A percentile compares a stretch with the other conserved stretches of the same genome.
These are phyloP conservation scores for Drosophila subsilvestris DNA, from an alignment of 2,888 invertebrate species.

Conservation along the genomic window DNA sequence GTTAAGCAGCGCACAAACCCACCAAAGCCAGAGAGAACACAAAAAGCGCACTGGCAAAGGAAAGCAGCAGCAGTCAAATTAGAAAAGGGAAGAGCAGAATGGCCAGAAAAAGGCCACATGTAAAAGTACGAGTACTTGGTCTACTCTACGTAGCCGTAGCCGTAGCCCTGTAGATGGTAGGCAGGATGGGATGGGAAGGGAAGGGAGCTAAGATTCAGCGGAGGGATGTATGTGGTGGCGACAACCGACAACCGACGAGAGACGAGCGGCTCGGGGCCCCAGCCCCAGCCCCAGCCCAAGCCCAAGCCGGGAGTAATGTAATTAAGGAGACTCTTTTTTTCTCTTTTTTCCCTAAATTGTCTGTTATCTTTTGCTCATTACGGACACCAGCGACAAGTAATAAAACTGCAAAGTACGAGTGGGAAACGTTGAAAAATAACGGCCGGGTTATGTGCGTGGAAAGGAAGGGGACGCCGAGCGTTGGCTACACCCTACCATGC, in stretches of 20 bases:
- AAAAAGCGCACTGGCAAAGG: conserved; percentile 33
- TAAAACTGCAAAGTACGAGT: conserved; percentile 72
- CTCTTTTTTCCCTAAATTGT: conserved; percentile 56
- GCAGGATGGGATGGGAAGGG: conserved; percentile 10
- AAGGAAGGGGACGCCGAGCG: not conserved
- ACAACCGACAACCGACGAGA: conserved; percentile 2
- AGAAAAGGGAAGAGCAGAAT: conserved; percentile 67
- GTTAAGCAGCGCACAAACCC: conserved; percentile 69
- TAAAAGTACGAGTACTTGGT: conserved; percentile 12
- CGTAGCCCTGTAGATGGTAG: conserved; percentile 49
- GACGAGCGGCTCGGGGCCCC: not conserved
- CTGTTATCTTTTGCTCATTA: conserved; percentile 75
- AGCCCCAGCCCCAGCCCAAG: not conserved
- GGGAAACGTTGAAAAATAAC: conserved; percentile 69
- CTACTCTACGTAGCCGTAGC: conserved; percentile 35
- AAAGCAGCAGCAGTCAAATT: conserved; percentile 59
- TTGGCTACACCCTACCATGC: too few relatives aligned
- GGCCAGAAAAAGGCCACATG: conserved; percentile 47
- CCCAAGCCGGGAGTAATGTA: conserved; percentile 53
- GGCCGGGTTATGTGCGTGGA: conserved; percentile 57
- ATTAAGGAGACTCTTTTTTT: conserved; percentile 63
- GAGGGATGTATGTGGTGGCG: conserved; percentile 5
- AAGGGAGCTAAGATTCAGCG: not conserved
- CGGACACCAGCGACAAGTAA: conserved; percentile 72
- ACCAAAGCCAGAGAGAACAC: conserved; percentile 55